These are phyloP conservation scores for Aptenodytes forsteri DNA, from an alignment of 2,113 vertebrate species.

Conservation along the genomic window DNA sequence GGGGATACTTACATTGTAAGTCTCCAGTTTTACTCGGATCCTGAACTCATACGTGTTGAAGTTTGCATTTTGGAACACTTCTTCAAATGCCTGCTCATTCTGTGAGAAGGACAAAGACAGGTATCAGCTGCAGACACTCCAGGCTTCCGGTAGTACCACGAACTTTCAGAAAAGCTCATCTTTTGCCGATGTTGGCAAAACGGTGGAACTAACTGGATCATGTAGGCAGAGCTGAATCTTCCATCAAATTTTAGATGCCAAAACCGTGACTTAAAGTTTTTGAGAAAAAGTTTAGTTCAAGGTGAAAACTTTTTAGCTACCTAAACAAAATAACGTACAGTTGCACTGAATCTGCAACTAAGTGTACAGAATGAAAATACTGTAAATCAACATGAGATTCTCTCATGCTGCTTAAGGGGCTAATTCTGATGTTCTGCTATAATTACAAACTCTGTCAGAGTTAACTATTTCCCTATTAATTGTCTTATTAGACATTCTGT, in stretches of 20 bases:
- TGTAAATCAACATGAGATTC: not conserved
- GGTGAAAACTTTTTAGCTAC: not conserved
- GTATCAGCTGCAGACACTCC: not conserved
- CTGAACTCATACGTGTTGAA: slow-evolving; percentile 89
- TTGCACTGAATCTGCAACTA: not conserved
- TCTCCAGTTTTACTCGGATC: slow-evolving; percentile 92
- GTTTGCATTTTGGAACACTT: slow-evolving; percentile 92
- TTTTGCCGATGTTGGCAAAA: not conserved
- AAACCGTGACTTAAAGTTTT: not conserved
- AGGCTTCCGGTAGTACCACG: not conserved
- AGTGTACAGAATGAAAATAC: not conserved
- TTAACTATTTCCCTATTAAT: slow-evolving; percentile 7
- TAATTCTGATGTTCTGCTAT: not conserved
- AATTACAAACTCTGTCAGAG: not conserved
- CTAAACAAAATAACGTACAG: not conserved
- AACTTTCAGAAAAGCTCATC: not conserved
- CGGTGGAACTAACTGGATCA: not conserved
- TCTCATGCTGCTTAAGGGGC: not conserved
- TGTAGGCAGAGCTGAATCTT: not conserved
- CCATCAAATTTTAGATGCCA: not conserved
- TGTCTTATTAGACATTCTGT: not conserved
- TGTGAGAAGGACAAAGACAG: slow-evolving; percentile 68
- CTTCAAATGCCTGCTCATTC: slow-evolving; percentile 92
- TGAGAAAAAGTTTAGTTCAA: not conserved
- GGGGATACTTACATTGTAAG: slow-evolving; percentile 89